Evolutionary conservation across 2,113 vertebrate species (phyloP).

Genomic region (Brachirus orientalis): DNA sequence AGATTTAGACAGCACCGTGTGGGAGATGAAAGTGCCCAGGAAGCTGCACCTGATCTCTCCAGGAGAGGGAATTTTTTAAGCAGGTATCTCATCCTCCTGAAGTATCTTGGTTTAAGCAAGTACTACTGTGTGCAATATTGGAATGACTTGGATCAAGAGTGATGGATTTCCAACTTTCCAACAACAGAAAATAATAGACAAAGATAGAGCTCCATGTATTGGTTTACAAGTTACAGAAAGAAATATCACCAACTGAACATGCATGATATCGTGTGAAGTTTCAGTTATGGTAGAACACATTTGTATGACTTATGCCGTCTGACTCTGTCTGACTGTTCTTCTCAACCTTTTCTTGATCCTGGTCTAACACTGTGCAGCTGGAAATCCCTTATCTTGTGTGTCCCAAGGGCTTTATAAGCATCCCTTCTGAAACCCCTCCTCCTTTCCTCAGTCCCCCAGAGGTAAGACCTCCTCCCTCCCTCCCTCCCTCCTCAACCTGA

Average conservation of each 20-base stretch:
- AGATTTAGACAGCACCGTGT: not conserved
- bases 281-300: not conserved
- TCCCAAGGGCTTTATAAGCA: conserved; percentile 76
- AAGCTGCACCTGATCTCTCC: not conserved
- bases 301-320: conserved; percentile 12
- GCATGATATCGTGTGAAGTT: too few relatives aligned
- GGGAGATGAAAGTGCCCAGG: not conserved
- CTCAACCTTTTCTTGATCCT: conserved; percentile 35
- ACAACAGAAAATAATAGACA: too few relatives aligned
- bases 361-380: conserved; percentile 76
- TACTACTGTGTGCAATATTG: not conserved
- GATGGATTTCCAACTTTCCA: not conserved
- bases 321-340: conserved; percentile 27
- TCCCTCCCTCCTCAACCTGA: not conserved
- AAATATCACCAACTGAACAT: too few relatives aligned
- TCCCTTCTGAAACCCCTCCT: conserved; percentile 74
- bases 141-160: not conserved
- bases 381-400: conserved; percentile 79
- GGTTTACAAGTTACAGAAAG: too few relatives aligned
- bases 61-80: not conserved
- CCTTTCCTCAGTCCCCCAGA: conserved; percentile 70
- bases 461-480: conserved; percentile 71
- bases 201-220: not conserved
- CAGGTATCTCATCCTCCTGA: too few relatives aligned
- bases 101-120: not conserved